Evolutionary conservation across 2,113 vertebrate species (phyloP), one percentile per base, ranked within the genome.

Genomic region (Sinocyclocheilus anophthalmus): DNA sequence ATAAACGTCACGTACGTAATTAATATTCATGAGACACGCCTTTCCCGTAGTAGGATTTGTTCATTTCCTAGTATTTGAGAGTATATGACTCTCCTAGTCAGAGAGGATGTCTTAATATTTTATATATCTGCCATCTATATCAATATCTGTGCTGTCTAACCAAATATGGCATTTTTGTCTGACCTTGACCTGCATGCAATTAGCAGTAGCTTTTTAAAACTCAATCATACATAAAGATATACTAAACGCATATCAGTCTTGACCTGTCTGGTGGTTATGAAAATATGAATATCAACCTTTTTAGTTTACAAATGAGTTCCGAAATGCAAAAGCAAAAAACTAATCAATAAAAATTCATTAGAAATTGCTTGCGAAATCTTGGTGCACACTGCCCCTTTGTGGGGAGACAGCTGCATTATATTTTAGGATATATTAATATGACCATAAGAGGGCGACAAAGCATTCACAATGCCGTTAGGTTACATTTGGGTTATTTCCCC

Each of bases 371-470:
- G 13, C 5, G 33, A 78, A 57, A 30, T 37, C 14, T 57, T 37
- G 53, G 24, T 45, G 24, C n/a, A 30, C 16, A 73, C 79, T 86
- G 85, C 79, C 12, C 67, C 85, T 55, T 82, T 65, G 79, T 67
- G 85, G 78, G 10, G 13, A 82, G 22, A 37, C 18, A 20, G 18
- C 22, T 24, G 14, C 24, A 26, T 14, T 11, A 55, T 70, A 14
- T 6, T 55, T 72, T 22, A 37, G 14, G 5, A 20, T 24, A 5
- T 45, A 65, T 42, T 42, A 16, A 42, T 8, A 48, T 48, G 2
- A 48, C 8, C 84, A 72, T 30, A 59, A n/a, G 76, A 42, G 50
- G 63, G 50, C 48, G 61, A 78, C 37, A 73, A 42, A 76, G 3
- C 45, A 48, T 12, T 48, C 45, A 12, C 11, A 48, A 48, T 48